Conservation (phyloP, 2,888 invertebrate species). For the Cephus pulcher region DNA sequence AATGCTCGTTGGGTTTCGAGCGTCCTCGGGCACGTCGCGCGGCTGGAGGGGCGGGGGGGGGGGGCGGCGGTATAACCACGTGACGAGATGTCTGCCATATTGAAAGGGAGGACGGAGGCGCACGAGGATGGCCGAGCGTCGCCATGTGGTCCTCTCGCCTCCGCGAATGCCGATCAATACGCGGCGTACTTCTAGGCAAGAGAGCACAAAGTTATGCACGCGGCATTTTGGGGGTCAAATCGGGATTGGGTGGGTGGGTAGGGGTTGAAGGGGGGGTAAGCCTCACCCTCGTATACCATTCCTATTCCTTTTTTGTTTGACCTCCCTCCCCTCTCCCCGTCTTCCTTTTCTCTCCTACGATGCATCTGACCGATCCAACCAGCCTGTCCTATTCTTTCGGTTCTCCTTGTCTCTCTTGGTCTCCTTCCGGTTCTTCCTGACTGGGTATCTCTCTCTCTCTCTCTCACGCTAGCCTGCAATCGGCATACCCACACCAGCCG, state of each 20-base stretch:
- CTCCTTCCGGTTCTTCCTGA: slow-evolving; percentile 2
- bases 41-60: background rate
- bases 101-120: slow-evolving; percentile 41
- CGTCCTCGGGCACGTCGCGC: slow-evolving; percentile 32
- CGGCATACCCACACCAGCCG: slow-evolving; percentile 14
- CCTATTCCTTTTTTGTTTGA: slow-evolving; percentile 1
- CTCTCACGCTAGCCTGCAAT: slow-evolving; percentile 8
- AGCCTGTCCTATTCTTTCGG: slow-evolving; percentile 16
- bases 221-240: slow-evolving; percentile 50
- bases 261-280: slow-evolving; percentile 27
- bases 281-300: slow-evolving; percentile 27
- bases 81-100: slow-evolving; percentile 57
- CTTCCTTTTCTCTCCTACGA: slow-evolving; percentile 28
- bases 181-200: slow-evolving; percentile 23
- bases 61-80: slow-evolving; percentile 33
- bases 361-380: slow-evolving; percentile 22
- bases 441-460: slow-evolving; percentile 13
- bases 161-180: slow-evolving; percentile 60
- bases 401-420: slow-evolving; percentile 9
- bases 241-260: background rate
- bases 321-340: slow-evolving; percentile 10
- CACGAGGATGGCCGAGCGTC: slow-evolving; percentile 57
- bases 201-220: slow-evolving; percentile 60
- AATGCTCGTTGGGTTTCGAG: slow-evolving; percentile 36
- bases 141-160: slow-evolving; percentile 57